phyloP scores from a whole-genome alignment of 2,113 vertebrate genomes.

The Lampris incognitus region DNA sequence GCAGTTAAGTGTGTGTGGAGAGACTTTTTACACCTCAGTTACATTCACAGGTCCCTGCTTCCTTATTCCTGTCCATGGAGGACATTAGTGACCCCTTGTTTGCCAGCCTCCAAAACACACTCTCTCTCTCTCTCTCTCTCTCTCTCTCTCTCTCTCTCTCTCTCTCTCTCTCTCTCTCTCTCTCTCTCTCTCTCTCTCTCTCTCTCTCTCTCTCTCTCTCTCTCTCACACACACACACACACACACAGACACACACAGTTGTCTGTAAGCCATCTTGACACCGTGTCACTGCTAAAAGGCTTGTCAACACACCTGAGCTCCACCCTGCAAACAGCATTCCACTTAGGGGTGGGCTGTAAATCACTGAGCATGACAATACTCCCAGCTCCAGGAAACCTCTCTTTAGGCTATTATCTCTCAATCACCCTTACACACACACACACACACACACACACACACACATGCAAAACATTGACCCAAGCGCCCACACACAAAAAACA shows the following conservation, averaged over 20 bases:
- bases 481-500: constrained; percentile 8
- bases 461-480: constrained; percentile 19
- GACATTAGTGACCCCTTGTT: constrained; percentile 71
- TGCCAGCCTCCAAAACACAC: constrained; percentile 42
- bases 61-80: constrained; percentile 40
- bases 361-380: constrained; percentile 28
- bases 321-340: constrained; percentile 75
- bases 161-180: no score
- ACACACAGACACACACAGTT: constrained; percentile 41
- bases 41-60: constrained; percentile 68
- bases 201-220: not conserved
- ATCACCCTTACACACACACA: constrained; percentile 29
- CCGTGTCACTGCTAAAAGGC: constrained; percentile 77
- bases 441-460: constrained; percentile 59
- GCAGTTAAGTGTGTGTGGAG: constrained; percentile 41
- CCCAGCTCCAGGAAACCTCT: constrained; percentile 5
- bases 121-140: no score
- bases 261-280: constrained; percentile 71
- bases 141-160: no score
- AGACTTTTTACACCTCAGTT: constrained; percentile 56
- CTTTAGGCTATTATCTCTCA: constrained; percentile 24
- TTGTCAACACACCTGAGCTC: constrained; percentile 76
- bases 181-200: not conserved
- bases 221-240: constrained; percentile 2
- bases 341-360: constrained; percentile 69